Percentiles rank a stretch among this genome's conserved stretches.
Conservation (phyloP, 2,797 vertebrate species). For the Enteromius argenteus region DNA sequence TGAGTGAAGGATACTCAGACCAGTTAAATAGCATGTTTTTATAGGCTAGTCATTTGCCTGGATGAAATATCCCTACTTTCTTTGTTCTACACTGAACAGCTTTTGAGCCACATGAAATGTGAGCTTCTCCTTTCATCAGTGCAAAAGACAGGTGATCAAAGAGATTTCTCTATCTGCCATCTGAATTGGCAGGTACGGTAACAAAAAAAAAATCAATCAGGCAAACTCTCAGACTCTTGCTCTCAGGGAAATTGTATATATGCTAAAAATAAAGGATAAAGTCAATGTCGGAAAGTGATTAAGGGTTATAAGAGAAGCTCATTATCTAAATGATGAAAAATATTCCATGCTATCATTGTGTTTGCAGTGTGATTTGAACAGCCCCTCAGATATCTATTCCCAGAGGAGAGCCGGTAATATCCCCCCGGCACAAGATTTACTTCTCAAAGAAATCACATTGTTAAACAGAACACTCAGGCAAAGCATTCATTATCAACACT, state of each 20-base stretch:
- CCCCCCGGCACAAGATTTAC: constrained; percentile 32
- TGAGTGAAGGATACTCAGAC: constrained; percentile 40
- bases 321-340: constrained; percentile 52
- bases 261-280: constrained; percentile 37
- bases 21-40: constrained; percentile 33
- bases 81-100: constrained; percentile 58
- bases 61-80: constrained; percentile 36
- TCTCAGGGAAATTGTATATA: constrained; percentile 30
- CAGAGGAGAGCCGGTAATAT: constrained; percentile 12
- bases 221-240: constrained; percentile 31
- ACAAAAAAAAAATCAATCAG: constrained; percentile 49
- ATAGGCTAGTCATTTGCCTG: constrained; percentile 43
- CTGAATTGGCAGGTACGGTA: constrained; percentile 53
- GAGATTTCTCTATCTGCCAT: constrained; percentile 50
- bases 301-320: constrained; percentile 37
- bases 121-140: constrained; percentile 58
- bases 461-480: constrained; percentile 27
- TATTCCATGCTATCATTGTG: constrained; percentile 37
- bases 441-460: constrained; percentile 41
- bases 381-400: constrained; percentile 28
- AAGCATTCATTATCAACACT: constrained; percentile 12
- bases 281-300: constrained; percentile 33
- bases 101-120: constrained; percentile 56
- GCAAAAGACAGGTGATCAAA: constrained; percentile 60
- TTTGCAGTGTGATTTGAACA: constrained; percentile 40